These are phyloP conservation scores for Pachliopta kotzebuea DNA, from an alignment of 2,888 invertebrate genomes.

Conservation along the genomic window DNA sequence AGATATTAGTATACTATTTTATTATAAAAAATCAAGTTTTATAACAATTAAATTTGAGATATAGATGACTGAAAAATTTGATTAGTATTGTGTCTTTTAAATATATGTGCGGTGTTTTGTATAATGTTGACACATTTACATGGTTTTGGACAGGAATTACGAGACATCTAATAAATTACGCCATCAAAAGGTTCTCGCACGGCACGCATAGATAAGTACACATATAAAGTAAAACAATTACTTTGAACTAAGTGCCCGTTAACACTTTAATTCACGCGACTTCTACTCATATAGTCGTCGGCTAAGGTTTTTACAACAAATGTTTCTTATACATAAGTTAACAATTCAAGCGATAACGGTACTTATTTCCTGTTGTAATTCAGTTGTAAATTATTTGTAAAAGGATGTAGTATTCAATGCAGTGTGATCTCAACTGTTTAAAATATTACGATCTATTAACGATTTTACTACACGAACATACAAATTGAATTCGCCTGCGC, in stretches of 20 bases:
- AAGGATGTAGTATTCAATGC: constrained; percentile 20
- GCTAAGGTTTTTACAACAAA: constrained; percentile 4
- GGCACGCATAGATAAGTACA: constrained; percentile 13
- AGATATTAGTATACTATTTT: not conserved
- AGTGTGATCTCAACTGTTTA: constrained; percentile 35
- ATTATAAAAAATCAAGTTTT: too few relatives aligned
- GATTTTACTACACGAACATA: constrained; percentile 31
- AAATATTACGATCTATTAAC: constrained; percentile 26
- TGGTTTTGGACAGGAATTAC: constrained; percentile 24
- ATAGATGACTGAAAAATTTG: too few relatives aligned
- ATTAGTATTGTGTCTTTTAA: too few relatives aligned
- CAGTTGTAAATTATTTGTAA: constrained; percentile 16
- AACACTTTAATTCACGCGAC: not conserved
- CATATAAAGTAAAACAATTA: constrained; percentile 26
- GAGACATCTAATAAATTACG: constrained; percentile 17
- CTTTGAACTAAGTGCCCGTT: constrained; percentile 17
- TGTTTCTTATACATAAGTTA: not conserved
- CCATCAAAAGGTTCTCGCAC: constrained; percentile 17
- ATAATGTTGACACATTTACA: constrained; percentile 12
- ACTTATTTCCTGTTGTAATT: constrained; percentile 7
- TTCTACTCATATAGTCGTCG: not conserved
- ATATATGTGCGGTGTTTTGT: too few relatives aligned
- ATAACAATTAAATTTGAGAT: too few relatives aligned
- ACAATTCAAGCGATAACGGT: constrained; percentile 1
- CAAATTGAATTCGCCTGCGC: constrained; percentile 29